Base-by-base conservation (phyloP, 2,888 invertebrate species). In the Cetonia aurata region DNA sequence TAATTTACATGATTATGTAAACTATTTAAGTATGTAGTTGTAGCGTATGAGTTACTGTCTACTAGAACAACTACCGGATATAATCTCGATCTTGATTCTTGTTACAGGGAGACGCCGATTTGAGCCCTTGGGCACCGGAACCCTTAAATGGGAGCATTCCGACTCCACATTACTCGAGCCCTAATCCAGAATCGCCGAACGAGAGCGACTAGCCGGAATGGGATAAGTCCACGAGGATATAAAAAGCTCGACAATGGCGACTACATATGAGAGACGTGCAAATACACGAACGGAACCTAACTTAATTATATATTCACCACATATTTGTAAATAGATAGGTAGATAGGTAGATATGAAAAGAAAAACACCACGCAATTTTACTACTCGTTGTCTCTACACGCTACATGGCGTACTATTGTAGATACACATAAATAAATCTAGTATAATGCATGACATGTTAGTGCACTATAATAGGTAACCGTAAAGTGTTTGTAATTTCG, bases 91-190 rank as follows among this genome's bases (percentile, higher is more conserved):
- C 50, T 8, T 37, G 57, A 42, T 52, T 56, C 9, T 66, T 53
- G 37, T 80, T 83, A 42, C 80, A 86, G 86, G 86, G 86, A 86
- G 83, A 86, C 86, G 79, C 86, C 85, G 83, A 86, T 86, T 80
- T 86, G 86, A 84, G 81, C 76, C 80, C 81, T 33, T 83, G 84
- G 83, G 79, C 79, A 75, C 83, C 84, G 72, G 83, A 84, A 75
- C 79, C 79, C 66, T 72, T 82, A 71, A 82, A 83, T 76, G 82
- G 83, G 71, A 80, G 80, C 70, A 75, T 79, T 67, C 79, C 79
- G 76, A 80, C 82, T 74, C 80, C 79, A 59, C 80, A 80, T 73
- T 82, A 79, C 77, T 77, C 81, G 69, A 82, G 79, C 77, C 82
- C 82, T 71, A 81, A 78, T 70, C 77, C 77, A 72, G 78, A 74